Conservation (phyloP, 1,140 invertebrate genomes). For the Drosophila novamexicana region DNA sequence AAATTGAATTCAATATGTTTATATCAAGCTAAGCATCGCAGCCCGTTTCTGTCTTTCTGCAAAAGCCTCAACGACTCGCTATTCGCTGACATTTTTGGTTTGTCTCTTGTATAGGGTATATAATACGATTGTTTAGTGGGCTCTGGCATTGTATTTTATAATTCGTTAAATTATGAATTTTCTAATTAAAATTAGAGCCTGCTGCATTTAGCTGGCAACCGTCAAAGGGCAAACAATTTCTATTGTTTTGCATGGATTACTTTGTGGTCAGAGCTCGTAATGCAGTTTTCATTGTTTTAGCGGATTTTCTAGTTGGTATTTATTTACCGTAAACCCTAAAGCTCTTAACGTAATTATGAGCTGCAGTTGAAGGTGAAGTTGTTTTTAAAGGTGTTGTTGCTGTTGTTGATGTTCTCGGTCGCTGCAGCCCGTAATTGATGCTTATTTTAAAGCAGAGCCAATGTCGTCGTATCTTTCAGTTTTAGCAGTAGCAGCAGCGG, state of each 20-base stretch:
- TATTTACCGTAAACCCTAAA: not conserved
- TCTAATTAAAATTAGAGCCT: conserved; percentile 22
- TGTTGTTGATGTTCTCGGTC: conserved; percentile 1
- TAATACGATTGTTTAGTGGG: no score
- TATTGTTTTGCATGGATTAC: conserved; percentile 10
- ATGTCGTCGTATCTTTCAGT: conserved; percentile 1
- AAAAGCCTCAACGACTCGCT: no score
- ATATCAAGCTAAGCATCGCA: no score
- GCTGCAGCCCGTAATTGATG: conserved; percentile 19
- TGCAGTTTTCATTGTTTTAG: conserved; percentile 22
- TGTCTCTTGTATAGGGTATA: no score
- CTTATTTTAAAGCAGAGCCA: not conserved
- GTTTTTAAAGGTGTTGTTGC: not conserved
- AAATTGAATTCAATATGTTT: no score
- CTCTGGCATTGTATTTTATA: no score
- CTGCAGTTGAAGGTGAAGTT: conserved; percentile 18
- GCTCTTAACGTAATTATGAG: conserved; percentile 22
- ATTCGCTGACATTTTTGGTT: no score
- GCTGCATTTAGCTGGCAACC: conserved; percentile 21
- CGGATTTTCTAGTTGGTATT: not conserved
- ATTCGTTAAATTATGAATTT: conserved; percentile 16
- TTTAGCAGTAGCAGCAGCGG: not conserved
- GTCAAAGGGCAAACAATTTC: conserved; percentile 13
- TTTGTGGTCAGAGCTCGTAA: not conserved
- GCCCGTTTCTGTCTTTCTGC: no score